Evolutionary conservation across 2,797 vertebrate genomes (phyloP).

Genomic region (Melanotaenia maccullochi): DNA sequence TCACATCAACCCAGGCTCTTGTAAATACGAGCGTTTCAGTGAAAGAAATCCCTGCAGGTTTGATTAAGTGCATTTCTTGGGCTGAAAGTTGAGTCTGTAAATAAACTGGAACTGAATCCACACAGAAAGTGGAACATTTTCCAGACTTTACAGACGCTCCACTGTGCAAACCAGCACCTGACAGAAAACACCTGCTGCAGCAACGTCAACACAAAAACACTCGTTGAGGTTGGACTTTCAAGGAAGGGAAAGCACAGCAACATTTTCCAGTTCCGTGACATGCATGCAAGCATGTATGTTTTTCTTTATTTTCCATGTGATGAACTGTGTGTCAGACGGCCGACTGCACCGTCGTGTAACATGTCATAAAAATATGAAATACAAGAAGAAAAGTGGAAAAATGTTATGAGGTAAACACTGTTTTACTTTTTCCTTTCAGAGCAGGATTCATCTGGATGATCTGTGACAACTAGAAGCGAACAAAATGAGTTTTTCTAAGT

Average conservation of each 20-base stretch:
- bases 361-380: constrained; percentile 13
- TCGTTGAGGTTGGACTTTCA: constrained; percentile 42
- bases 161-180: constrained; percentile 57
- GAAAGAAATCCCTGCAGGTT: not conserved
- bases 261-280: constrained; percentile 61
- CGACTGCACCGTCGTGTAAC: constrained; percentile 3
- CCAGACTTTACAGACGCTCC: constrained; percentile 37
- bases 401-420: not conserved
- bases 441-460: constrained; percentile 10
- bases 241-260: constrained; percentile 50
- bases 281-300: constrained; percentile 12
- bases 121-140: constrained; percentile 36
- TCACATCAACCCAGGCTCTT: not conserved
- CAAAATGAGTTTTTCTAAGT: not conserved
- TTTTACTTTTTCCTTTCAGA: constrained; percentile 1
- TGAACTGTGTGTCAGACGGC: constrained; percentile 16
- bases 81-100: constrained; percentile 5
- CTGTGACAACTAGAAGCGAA: too few species aligned
- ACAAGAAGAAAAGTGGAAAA: constrained; percentile 27
- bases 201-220: constrained; percentile 27
- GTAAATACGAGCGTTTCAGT: not conserved
- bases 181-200: constrained; percentile 71
- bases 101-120: constrained; percentile 6
- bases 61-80: not conserved
- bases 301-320: constrained; percentile 10